Evolutionary conservation across 23 tunicate species (phyloP).

Genomic region (Diplosoma virens): DNA sequence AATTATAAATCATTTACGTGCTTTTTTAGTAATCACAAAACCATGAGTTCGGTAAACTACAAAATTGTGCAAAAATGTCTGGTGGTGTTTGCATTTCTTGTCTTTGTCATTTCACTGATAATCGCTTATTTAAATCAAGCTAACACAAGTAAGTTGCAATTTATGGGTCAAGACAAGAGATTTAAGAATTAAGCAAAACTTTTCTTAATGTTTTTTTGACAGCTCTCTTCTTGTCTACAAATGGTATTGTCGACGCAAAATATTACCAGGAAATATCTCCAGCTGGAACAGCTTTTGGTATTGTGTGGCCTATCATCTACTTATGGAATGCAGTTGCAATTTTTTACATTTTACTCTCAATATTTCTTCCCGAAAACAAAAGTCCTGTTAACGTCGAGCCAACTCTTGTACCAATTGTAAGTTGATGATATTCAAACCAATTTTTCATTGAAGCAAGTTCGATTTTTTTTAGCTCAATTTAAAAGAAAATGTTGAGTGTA

Average conservation of each 20-base stretch:
- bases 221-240: constrained; percentile 11
- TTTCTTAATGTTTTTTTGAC: too few species aligned
- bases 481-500: too few species aligned
- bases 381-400: constrained; percentile 52
- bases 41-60: background rate
- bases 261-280: constrained; percentile 46
- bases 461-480: too few species aligned
- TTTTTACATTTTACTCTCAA: constrained; percentile 33
- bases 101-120: background rate
- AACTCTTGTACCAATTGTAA: constrained; percentile 36
- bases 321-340: constrained; percentile 59
- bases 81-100: background rate
- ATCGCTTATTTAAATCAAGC: background rate
- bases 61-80: background rate
- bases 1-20: too few species aligned
- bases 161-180: too few species aligned
- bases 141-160: background rate
- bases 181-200: too few species aligned
- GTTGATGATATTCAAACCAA: constrained; percentile 15
- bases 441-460: too few species aligned
- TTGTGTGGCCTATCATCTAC: constrained; percentile 68
- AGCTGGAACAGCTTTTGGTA: constrained; percentile 35
- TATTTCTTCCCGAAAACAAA: constrained; percentile 40
- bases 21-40: background rate
- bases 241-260: constrained; percentile 7